Conservation (phyloP, 2,113 vertebrate species). For the Hyperoodon ampullatus region DNA sequence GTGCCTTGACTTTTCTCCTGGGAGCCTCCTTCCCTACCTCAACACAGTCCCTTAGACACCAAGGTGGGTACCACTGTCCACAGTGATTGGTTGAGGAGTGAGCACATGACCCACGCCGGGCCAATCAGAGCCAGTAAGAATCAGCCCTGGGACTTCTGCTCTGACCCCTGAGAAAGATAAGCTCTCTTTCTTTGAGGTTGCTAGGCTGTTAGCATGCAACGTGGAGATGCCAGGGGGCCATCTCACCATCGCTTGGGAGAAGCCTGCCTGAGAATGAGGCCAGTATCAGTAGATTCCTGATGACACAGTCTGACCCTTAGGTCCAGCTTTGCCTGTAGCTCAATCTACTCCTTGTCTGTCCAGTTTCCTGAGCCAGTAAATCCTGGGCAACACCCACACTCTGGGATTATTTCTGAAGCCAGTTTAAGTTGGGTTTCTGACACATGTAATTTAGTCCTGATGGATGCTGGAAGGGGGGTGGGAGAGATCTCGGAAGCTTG, state of each 20-base stretch:
- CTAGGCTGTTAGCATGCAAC: neutral
- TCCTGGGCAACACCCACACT: neutral
- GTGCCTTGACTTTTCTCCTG: neutral
- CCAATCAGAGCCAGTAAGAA: neutral
- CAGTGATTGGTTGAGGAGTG: neutral
- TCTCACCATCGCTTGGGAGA: neutral
- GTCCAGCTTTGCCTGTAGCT: neutral
- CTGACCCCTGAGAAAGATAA: neutral
- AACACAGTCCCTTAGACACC: neutral
- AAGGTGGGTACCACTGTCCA: neutral
- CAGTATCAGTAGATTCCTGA: neutral
- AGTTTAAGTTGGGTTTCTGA: neutral
- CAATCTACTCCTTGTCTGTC: neutral
- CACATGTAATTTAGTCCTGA: neutral
- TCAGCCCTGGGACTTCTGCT: neutral
- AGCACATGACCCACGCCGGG: neutral
- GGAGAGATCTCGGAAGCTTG: neutral
- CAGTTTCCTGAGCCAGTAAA: neutral
- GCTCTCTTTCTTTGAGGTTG: neutral
- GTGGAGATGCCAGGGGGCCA: neutral
- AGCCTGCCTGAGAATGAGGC: neutral
- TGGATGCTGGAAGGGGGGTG: rapidly evolving
- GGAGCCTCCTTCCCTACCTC: neutral
- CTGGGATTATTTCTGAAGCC: neutral
- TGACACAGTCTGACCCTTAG: neutral